Percentiles rank a stretch among this genome's conserved stretches.
Evolutionary conservation across 2,113 vertebrate species (phyloP).

Genomic region (Petrocephalus zakoni): DNA sequence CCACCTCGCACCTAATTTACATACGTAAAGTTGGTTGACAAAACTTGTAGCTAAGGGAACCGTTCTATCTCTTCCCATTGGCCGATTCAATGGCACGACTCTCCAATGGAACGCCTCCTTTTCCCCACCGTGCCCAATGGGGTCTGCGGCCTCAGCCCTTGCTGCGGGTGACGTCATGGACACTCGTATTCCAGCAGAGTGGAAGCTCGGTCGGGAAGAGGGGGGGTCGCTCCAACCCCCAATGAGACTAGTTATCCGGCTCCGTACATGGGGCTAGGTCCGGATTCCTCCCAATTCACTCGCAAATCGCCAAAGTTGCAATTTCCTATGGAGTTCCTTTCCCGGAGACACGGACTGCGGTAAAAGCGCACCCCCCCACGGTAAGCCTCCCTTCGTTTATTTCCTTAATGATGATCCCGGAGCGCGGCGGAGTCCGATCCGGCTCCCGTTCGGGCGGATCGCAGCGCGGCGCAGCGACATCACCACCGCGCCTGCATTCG

Average conservation of each 20-base stretch:
- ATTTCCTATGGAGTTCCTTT: conserved; percentile 13
- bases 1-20: not conserved
- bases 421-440: not conserved
- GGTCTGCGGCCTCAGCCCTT: not conserved
- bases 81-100: not conserved
- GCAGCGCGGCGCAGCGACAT: not conserved
- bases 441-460: not conserved
- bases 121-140: conserved; percentile 1
- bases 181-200: conserved; percentile 4
- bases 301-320: not conserved
- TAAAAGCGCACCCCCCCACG: conserved; percentile 6
- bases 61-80: not conserved
- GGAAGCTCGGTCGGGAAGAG: not conserved
- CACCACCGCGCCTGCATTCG: not conserved
- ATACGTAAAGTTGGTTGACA: conserved; percentile 12
- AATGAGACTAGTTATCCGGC: conserved; percentile 13
- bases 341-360: not conserved
- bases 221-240: not conserved
- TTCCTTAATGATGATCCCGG: not conserved
- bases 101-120: conserved; percentile 9
- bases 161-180: conserved; percentile 3
- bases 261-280: conserved; percentile 1
- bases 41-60: conserved; percentile 20
- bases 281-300: not conserved
- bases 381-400: not conserved